Conservation (phyloP, 2,888 invertebrate species). For the Platycnemis pennipes region DNA sequence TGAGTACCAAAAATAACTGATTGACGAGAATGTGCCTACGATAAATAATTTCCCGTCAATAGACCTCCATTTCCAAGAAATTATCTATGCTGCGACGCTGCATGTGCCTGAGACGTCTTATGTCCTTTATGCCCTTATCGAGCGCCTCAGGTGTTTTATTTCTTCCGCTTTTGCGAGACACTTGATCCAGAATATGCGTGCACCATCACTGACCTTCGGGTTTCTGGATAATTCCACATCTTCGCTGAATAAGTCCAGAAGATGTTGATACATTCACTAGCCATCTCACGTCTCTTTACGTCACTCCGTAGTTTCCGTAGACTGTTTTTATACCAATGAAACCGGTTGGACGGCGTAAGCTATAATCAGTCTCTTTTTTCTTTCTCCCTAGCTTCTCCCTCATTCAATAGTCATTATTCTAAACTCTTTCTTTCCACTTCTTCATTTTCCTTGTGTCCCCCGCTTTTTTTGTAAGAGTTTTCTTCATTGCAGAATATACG, state of each 20-base stretch:
- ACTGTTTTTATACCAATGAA: no score
- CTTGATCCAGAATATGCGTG: not conserved
- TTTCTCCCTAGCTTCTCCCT: no score
- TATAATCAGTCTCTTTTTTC: no score
- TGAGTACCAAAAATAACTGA: no score
- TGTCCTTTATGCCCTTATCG: not conserved
- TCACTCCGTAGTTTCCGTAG: no score
- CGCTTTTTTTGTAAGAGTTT: no score
- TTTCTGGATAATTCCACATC: not conserved
- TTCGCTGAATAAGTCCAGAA: not conserved
- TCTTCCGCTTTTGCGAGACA: not conserved
- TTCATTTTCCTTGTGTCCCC: no score
- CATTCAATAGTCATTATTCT: no score
- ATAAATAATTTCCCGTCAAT: not conserved
- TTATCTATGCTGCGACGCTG: not conserved
- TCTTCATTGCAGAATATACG: no score
- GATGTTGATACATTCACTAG: not conserved
- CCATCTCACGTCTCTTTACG: not conserved
- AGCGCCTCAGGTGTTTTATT: not conserved
- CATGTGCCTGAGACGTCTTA: not conserved
- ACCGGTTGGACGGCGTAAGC: no score
- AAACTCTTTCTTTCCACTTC: no score
- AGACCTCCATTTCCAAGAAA: not conserved
- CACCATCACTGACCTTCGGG: not conserved
- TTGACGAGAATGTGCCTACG: not conserved